Conservation (phyloP, 2,113 vertebrate species). For the Tachysurus fulvidraco region DNA sequence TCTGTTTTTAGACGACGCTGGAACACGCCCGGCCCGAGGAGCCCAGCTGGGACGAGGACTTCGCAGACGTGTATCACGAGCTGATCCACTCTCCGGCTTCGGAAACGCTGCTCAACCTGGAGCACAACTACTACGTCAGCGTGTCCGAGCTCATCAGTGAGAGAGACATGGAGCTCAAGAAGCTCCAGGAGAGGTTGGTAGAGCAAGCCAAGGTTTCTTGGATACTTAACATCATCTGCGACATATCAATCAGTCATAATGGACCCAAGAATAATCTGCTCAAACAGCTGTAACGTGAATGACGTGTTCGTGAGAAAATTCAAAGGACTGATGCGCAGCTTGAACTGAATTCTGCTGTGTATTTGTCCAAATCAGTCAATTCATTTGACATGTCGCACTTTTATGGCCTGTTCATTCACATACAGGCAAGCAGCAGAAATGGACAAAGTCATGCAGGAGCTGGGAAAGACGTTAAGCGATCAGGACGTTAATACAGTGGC, state of each 20-base stretch:
- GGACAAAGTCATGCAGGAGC: slow-evolving; percentile 94
- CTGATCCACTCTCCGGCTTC: slow-evolving; percentile 97
- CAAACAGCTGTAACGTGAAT: neutral
- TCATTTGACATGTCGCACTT: neutral
- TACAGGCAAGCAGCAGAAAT: slow-evolving; percentile 89
- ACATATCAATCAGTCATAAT: neutral
- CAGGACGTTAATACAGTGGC: slow-evolving; percentile 94
- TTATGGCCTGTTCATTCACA: neutral
- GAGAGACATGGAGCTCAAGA: slow-evolving; percentile 95
- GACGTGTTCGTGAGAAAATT: neutral
- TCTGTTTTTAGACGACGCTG: slow-evolving; percentile 78
- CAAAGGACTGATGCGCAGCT: neutral
- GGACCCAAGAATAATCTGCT: neutral
- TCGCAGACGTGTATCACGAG: slow-evolving; percentile 94
- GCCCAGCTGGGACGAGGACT: slow-evolving; percentile 95
- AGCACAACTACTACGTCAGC: slow-evolving; percentile 97
- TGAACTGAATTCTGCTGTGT: neutral
- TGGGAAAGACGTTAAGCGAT: slow-evolving; percentile 91
- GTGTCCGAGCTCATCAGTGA: slow-evolving; percentile 96
- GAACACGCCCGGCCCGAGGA: slow-evolving; percentile 91
- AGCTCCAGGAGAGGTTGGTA: slow-evolving; percentile 87
- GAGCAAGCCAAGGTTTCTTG: neutral
- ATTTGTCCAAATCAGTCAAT: neutral
- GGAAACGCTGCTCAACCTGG: slow-evolving; percentile 92
- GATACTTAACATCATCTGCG: neutral